Base-by-base conservation (phyloP, 2,888 invertebrate species). In the Spialia ferax region DNA sequence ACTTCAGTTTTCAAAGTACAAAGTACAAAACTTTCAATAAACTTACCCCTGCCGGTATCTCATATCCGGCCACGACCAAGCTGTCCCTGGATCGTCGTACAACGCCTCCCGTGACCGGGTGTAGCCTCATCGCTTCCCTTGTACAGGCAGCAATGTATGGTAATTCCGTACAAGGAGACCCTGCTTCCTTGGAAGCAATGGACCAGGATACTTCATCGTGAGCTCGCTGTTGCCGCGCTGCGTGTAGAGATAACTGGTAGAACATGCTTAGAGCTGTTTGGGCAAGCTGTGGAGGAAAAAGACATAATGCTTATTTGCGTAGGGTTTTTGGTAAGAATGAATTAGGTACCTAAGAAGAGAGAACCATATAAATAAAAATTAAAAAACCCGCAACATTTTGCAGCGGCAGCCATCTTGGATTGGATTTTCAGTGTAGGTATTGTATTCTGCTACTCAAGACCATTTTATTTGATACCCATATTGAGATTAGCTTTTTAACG, bases 21-120 rank as follows among this genome's bases (percentile, higher is more conserved):
- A n/a, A n/a, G n/a, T n/a, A 29, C 2, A 29, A 7, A 13, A 4
- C n/a, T n/a, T 5, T n/a, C 4, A n/a, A 38, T 2, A 35, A 63
- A 79, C 91, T 84, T 55, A 93, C 93, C 80, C 92, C 93, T 74
- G 86, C 84, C 1, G 93, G 93, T 0, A 93, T 74, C 73, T 88
- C 85, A 70, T 83, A 91, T n/a, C 93, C 93, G 1, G 82, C 92
- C 0, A 93, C 79, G 0, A 82, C 71, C 1, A 93, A 71, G 0
- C 79, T 81, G 1, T 87, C 84, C 2, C 70, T 78, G 26, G 81
- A 88, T 45, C 93, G 74, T 52, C 93, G 75, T 0, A 92, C 89
- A 0, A 91, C 91, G 1, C 92, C 93, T 0, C 93, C 93, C 0
- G 93, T 93, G 0, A 84, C 88, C 0, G 93, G 93, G n/a, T 88